A percentile compares a stretch with the other conserved stretches of the same genome.
Evolutionary conservation across 2,113 vertebrate genomes (phyloP).

Genomic region (Gobius niger): DNA sequence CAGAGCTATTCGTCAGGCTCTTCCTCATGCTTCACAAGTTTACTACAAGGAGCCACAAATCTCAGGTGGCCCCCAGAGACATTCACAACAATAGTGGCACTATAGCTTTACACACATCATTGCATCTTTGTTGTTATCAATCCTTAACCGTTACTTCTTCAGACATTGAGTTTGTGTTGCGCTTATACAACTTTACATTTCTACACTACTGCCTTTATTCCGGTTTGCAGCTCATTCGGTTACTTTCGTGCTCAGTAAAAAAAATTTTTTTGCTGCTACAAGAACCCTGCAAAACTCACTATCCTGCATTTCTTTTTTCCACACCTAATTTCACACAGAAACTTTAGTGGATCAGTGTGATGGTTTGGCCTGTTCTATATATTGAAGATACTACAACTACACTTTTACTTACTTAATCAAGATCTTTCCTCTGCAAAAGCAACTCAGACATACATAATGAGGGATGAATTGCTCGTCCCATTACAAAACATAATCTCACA

Average conservation of each 20-base stretch:
- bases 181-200: constrained; percentile 63
- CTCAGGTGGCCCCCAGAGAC: constrained; percentile 37
- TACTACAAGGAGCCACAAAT: constrained; percentile 45
- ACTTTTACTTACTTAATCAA: too few species aligned
- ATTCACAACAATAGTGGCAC: constrained; percentile 26
- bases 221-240: constrained; percentile 70
- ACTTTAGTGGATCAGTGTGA: constrained; percentile 6
- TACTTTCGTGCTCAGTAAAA: constrained; percentile 62
- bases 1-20: constrained; percentile 19
- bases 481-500: neutral
- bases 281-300: constrained; percentile 33
- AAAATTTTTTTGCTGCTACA: constrained; percentile 53
- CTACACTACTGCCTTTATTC: constrained; percentile 60
- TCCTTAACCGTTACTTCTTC: constrained; percentile 14
- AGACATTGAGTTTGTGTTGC: constrained; percentile 36
- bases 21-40: constrained; percentile 39
- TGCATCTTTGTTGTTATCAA: constrained; percentile 22
- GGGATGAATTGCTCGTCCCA: neutral
- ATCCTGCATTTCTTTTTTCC: constrained; percentile 42
- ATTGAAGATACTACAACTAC: neutral
- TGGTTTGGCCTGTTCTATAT: neutral
- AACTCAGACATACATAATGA: neutral
- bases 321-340: constrained; percentile 15
- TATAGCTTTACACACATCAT: constrained; percentile 24
- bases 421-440: neutral